These are phyloP conservation scores for Adela reaumurella DNA, from an alignment of 2,888 invertebrate genomes.

Conservation along the genomic window DNA sequence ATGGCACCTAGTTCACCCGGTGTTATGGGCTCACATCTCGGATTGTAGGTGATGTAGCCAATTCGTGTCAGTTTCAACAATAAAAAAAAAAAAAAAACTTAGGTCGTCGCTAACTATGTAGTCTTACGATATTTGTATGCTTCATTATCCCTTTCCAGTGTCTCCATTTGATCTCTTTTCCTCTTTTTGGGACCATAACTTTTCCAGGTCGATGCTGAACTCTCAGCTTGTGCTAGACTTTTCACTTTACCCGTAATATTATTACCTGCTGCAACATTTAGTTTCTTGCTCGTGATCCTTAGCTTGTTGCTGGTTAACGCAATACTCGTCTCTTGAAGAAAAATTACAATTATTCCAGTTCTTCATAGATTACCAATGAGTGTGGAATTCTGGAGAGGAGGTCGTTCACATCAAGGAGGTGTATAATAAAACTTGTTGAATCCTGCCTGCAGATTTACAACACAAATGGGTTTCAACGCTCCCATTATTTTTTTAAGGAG, in stretches of 20 bases:
- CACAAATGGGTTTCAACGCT: slow-evolving; percentile 8
- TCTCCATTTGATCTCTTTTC: not conserved
- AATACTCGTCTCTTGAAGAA: slow-evolving; percentile 2
- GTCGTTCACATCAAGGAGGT: slow-evolving; percentile 8
- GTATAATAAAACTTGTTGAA: slow-evolving; percentile 12
- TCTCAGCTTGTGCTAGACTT: not conserved
- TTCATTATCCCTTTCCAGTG: not conserved
- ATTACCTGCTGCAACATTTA: slow-evolving; percentile 4
- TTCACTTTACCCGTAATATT: slow-evolving; percentile 6
- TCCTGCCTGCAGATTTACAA: slow-evolving; percentile 10
- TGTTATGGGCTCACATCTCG: too few species aligned
- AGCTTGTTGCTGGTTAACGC: slow-evolving; percentile 2
- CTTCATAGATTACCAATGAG: not conserved
- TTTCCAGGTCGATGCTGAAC: not conserved
- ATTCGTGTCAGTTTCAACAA: too few species aligned
- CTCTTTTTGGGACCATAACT: not conserved
- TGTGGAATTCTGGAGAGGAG: not conserved
- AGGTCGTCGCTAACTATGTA: not conserved
- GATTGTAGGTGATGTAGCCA: too few species aligned
- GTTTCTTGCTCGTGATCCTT: slow-evolving; percentile 3
- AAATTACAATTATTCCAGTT: slow-evolving; percentile 1
- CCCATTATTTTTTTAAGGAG: slow-evolving; percentile 9
- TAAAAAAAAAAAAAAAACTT: too few species aligned
- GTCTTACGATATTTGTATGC: not conserved
- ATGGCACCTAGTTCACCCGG: too few species aligned